Evolutionary conservation across 2,113 vertebrate genomes (phyloP), one percentile per base, ranked within the genome.

Genomic region (Corythoichthys intestinalis): DNA sequence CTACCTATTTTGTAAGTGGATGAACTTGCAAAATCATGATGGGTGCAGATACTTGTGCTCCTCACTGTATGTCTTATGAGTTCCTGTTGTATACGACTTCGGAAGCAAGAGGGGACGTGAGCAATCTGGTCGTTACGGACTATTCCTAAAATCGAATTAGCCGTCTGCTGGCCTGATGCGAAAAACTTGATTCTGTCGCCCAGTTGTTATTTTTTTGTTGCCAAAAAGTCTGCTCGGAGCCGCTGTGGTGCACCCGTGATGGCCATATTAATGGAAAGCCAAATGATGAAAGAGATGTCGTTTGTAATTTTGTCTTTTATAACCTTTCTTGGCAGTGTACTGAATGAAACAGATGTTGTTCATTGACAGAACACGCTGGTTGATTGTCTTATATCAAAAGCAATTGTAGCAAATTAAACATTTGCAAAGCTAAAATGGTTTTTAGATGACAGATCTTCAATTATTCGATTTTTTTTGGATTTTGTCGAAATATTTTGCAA

Each of bases 361-460:
- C 4, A 20, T 47, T 14, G 61, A 11, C 28, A 17, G 10, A 41
- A 49, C 38, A 56, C 66, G 46, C 15, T 17, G 2, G 39, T 67
- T 46, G 34, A 50, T 15, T 54, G 39, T 12, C 57, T 39, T 53
- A 57, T 66, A 71, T 76, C 75, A 70, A 53, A 68, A 60, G 64
- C 70, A 80, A 82, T 83, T 62, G 61, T 34, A 70, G 5, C 52
- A 48, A 65, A 59, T 75, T 72, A 74, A 66, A 57, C 57, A 62
- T 79, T 82, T 68, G 48, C 38, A 66, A 69, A 46, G 50, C 47
- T 60, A 37, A 65, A 49, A 71, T 58, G 49, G 28, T 62, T 57
- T 13, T 17, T 17, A 57, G 71, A 50, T 70, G 35, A 49, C 48
- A 78, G 72, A 41, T 11, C 20, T 76, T 63, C 1, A 75, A 28